Base-by-base conservation (phyloP, 1,140 invertebrate species). In the Caenorhabditis briggsae region DNA sequence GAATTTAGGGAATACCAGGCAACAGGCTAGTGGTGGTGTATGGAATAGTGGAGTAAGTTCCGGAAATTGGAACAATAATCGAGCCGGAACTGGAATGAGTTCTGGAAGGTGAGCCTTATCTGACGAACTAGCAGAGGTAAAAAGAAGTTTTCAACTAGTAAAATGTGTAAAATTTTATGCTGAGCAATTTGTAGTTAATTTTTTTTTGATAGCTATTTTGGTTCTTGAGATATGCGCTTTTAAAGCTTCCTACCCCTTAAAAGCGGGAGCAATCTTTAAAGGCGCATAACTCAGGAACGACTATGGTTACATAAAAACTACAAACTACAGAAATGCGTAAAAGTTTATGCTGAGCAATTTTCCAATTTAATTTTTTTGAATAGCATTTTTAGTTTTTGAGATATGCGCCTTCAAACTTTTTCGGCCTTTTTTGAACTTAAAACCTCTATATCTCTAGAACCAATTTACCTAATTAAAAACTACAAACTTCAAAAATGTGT, bases 91-190 rank as follows among this genome's bases (percentile, higher is more conserved):
- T 18, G 46, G 43, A n/a, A 70, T 78, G 46, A 78, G 50, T 53
- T 50, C 70, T 50, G 70, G 70, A 50, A 78, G 70, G 70, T 78
- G 11, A 25, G 64, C 9, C 11, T 61, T 61, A 25, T 25, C n/a
- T 61, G 2, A 1, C 5, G 0, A 53, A 53, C 2, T 9, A 9
- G 9, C 6, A 53, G 58, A 59, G 23, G 2, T 59, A 59, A 8
- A 8, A 59, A 59, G 20, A 59, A 59, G n/a, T 5, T 59, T 7
- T 0, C 61, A 65, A 65, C 61, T 41, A 65, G 12, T 0, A 65
- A 33, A 65, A 65, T 65, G 12, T 65, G 2, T 1, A 18, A 41
- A 65, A 65, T 65, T 33, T 65, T 41, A 65, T 33, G 33, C 33
- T 33, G 33, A 33, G 33, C 56, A 59, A n/a, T 23, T 59, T 59